These are phyloP conservation scores for Poeciliopsis occidentalis DNA, from an alignment of 2,113 vertebrate genomes.

Conservation along the genomic window DNA sequence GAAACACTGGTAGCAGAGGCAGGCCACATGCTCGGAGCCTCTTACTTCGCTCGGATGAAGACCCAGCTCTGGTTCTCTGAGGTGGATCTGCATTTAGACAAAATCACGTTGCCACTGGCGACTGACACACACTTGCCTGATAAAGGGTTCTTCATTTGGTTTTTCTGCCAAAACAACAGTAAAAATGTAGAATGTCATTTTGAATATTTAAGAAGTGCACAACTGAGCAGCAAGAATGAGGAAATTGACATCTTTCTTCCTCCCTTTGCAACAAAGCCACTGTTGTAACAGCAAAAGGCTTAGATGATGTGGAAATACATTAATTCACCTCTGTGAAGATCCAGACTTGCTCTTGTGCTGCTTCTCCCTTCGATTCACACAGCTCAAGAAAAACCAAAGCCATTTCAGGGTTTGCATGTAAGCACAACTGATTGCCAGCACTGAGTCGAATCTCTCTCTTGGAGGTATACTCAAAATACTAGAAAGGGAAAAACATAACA, in stretches of 20 bases:
- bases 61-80: constrained; percentile 80
- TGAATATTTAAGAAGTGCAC: neutral
- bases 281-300: constrained; percentile 14
- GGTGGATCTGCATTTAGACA: constrained; percentile 72
- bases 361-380: constrained; percentile 77
- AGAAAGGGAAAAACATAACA: constrained; percentile 3
- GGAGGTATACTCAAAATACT: constrained; percentile 89
- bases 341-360: constrained; percentile 83
- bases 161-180: constrained; percentile 65
- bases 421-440: constrained; percentile 80
- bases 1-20: neutral
- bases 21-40: neutral
- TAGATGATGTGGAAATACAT: constrained; percentile 29
- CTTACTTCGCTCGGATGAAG: constrained; percentile 73
- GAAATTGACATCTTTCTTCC: constrained; percentile 20
- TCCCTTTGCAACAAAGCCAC: neutral
- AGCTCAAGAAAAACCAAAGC: constrained; percentile 67
- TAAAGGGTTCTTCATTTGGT: constrained; percentile 75
- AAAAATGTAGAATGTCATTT: neutral
- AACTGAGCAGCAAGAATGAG: constrained; percentile 25
- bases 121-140: constrained; percentile 78
- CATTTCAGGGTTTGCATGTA: constrained; percentile 53
- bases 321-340: constrained; percentile 73
- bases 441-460: constrained; percentile 86
- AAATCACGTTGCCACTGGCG: constrained; percentile 58